phyloP scores from a whole-genome alignment of 2,797 vertebrate species.

The Premnoplex brunnescens region DNA sequence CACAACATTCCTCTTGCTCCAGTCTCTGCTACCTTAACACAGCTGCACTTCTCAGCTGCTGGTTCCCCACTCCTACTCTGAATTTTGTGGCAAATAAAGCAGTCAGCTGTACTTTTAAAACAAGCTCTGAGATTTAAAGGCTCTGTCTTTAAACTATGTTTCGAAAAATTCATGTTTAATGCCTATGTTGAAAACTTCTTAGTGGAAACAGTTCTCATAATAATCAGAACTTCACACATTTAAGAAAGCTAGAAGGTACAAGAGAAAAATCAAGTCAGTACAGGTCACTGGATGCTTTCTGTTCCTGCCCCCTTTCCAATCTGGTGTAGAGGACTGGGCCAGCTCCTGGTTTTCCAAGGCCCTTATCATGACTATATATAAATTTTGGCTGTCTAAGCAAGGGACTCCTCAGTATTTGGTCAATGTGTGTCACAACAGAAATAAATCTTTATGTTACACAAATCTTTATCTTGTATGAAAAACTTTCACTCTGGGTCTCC shows the following conservation, averaged over 20 bases:
- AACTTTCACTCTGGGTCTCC: neutral
- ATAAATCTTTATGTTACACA: neutral
- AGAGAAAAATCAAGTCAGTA: neutral
- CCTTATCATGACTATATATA: neutral
- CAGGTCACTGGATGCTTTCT: neutral
- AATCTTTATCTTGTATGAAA: neutral
- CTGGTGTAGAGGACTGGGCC: neutral
- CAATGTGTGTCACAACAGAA: neutral
- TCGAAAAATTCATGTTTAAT: neutral
- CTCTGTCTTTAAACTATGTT: neutral
- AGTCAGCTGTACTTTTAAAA: neutral
- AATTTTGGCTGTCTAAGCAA: neutral
- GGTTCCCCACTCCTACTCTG: neutral
- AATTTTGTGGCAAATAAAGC: neutral
- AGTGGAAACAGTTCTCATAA: neutral
- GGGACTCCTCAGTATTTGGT: neutral
- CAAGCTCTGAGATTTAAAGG: neutral
- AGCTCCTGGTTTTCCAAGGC: neutral
- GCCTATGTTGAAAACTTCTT: neutral
- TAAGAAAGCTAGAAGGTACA: neutral
- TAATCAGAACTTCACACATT: neutral
- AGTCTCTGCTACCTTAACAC: neutral
- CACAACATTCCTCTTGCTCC: neutral
- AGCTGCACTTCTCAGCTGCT: neutral
- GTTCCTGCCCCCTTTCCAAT: neutral